Conservation (phyloP, 2,113 vertebrate species). For the Centrocercus urophasianus region DNA sequence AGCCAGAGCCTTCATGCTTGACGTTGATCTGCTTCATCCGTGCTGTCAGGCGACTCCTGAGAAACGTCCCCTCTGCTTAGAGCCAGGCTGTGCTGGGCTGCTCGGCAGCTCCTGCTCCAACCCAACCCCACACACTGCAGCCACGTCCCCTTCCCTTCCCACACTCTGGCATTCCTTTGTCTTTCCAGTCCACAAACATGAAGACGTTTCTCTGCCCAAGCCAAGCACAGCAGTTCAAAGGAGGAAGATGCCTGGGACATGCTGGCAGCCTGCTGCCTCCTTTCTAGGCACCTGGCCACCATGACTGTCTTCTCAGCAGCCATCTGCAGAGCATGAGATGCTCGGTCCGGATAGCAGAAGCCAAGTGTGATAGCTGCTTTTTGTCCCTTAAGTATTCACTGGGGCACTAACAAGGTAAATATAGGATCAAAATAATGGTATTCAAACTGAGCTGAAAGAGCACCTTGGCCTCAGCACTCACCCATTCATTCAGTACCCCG, state of each 20-base stretch:
- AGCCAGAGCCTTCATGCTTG: slow-evolving; percentile 24
- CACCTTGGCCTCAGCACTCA: not conserved
- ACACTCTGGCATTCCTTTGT: fast-evolving
- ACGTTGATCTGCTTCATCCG: not conserved
- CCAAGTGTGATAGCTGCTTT: not conserved
- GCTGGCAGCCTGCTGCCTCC: not conserved
- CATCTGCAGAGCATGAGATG: not conserved
- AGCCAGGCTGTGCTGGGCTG: not conserved
- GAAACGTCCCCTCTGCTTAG: not conserved
- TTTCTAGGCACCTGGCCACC: not conserved
- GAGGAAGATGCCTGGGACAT: not conserved
- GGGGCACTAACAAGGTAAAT: not conserved
- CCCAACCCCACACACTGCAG: not conserved
- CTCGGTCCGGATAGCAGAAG: not conserved
- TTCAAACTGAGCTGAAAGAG: not conserved
- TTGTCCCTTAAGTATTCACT: not conserved
- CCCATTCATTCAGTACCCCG: not conserved
- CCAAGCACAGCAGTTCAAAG: not conserved
- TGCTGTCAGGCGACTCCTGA: not conserved
- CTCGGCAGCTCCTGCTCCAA: not conserved
- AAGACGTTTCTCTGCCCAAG: not conserved
- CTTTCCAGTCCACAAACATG: not conserved
- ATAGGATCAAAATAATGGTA: not conserved
- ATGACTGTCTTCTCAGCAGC: not conserved
- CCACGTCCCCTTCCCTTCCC: not conserved